Percentiles rank a stretch among this genome's conserved stretches.
Conservation (phyloP, 2,888 invertebrate species). For the Panopea generosa region DNA sequence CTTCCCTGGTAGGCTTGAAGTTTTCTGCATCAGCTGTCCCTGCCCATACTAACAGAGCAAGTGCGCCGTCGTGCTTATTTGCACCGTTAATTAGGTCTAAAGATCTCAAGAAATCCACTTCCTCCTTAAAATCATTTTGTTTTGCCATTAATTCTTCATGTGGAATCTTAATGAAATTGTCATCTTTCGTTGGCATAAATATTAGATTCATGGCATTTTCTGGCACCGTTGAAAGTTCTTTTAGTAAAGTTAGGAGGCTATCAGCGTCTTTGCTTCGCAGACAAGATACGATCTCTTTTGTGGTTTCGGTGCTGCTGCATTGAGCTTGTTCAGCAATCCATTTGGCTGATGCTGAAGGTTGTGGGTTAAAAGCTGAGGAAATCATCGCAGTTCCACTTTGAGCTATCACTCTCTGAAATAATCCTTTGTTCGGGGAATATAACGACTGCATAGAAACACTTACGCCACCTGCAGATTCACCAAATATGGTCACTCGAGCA, state of each 20-base stretch:
- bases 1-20: conserved; percentile 6
- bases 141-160: no score
- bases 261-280: not conserved
- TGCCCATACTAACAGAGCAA: no score
- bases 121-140: not conserved
- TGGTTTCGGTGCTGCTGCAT: not conserved
- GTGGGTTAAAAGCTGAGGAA: not conserved
- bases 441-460: conserved; percentile 7
- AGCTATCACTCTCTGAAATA: conserved; percentile 7
- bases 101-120: conserved; percentile 10
- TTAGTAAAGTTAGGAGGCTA: not conserved
- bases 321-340: not conserved
- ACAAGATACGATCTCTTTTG: not conserved
- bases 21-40: not conserved
- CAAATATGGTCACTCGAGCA: conserved; percentile 21
- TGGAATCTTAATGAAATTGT: no score
- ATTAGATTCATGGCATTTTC: no score
- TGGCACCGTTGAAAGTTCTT: no score
- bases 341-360: not conserved
- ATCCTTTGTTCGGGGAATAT: conserved; percentile 10
- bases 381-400: conserved; percentile 12
- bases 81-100: conserved; percentile 10
- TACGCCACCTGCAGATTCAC: conserved; percentile 16
- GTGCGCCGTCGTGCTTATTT: conserved; percentile 8
- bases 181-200: no score